A percentile compares a stretch with the other conserved stretches of the same genome.
phyloP scores from a whole-genome alignment of 1,140 invertebrate species.

The Pogonognathellus flavescens region DNA sequence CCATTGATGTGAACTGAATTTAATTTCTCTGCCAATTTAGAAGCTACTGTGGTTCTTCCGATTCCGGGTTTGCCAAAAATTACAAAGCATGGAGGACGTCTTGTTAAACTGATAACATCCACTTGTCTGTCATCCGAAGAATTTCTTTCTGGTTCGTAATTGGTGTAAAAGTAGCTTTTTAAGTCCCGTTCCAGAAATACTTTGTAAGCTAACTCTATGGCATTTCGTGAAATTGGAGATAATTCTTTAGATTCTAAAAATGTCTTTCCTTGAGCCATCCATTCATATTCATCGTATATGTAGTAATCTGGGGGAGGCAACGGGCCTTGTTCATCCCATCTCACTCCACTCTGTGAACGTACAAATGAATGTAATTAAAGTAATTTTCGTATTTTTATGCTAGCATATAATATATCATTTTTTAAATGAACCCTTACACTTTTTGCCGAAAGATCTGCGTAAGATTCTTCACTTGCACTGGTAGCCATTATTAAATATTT shows the following conservation, averaged over 20 bases:
- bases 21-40: conserved; percentile 56
- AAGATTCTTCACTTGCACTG: no score
- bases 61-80: conserved; percentile 63
- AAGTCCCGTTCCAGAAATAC: conserved; percentile 44
- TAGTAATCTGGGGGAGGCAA: conserved; percentile 33
- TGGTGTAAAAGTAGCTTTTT: conserved; percentile 3
- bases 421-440: no score
- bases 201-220: conserved; percentile 25
- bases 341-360: background rate
- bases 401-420: no score
- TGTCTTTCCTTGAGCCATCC: conserved; percentile 9
- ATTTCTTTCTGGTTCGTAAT: background rate
- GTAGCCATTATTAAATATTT: no score
- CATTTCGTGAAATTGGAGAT: conserved; percentile 41
- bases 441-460: no score
- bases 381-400: no score
- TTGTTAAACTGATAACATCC: conserved; percentile 33
- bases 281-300: conserved; percentile 34
- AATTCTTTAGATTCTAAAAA: background rate
- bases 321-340: conserved; percentile 11
- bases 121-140: conserved; percentile 50
- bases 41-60: conserved; percentile 57
- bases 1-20: conserved; percentile 59
- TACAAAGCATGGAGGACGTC: conserved; percentile 52
- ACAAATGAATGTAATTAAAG: no score